phyloP scores from a whole-genome alignment of 2,888 invertebrate species.

The Habroteleia sp. region DNA sequence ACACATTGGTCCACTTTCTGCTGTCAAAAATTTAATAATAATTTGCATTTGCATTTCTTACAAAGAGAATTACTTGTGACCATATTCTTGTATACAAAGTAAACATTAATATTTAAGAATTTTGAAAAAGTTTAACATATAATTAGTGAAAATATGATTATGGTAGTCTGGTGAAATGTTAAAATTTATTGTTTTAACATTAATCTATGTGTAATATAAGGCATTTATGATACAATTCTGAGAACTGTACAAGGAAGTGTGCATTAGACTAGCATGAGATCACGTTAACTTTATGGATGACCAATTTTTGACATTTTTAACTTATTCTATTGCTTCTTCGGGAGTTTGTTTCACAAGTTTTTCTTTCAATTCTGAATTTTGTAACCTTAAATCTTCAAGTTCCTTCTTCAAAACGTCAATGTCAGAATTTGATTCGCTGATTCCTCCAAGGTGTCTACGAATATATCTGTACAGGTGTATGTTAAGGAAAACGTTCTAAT shows the following conservation, averaged over 20 bases:
- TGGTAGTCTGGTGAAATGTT: conserved; percentile 44
- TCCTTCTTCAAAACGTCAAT: conserved; percentile 81
- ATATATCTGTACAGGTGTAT: conserved; percentile 81
- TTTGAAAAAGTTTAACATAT: too few relatives aligned
- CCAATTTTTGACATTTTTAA: background rate
- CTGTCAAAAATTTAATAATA: conserved; percentile 4
- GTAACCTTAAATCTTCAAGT: conserved; percentile 84
- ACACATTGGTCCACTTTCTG: conserved; percentile 29
- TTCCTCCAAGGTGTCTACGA: conserved; percentile 82
- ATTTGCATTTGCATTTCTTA: conserved; percentile 6
- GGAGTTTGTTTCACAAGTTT: conserved; percentile 81
- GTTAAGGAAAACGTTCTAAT: too few relatives aligned
- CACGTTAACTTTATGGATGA: conserved; percentile 15
- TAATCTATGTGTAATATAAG: conserved; percentile 29
- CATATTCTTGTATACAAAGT: too few relatives aligned
- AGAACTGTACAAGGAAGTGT: conserved; percentile 32
- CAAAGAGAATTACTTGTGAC: background rate
- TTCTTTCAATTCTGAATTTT: conserved; percentile 84
- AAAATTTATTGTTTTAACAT: conserved; percentile 5
- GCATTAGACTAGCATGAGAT: conserved; percentile 58
- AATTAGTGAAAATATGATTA: background rate
- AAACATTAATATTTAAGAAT: too few relatives aligned
- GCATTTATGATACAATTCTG: conserved; percentile 31
- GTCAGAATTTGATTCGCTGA: conserved; percentile 81
- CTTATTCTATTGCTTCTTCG: conserved; percentile 60